Percentiles rank a stretch among this genome's conserved stretches.
Evolutionary conservation across 2,888 invertebrate genomes (phyloP).

Genomic region (Nymphalis urticae): DNA sequence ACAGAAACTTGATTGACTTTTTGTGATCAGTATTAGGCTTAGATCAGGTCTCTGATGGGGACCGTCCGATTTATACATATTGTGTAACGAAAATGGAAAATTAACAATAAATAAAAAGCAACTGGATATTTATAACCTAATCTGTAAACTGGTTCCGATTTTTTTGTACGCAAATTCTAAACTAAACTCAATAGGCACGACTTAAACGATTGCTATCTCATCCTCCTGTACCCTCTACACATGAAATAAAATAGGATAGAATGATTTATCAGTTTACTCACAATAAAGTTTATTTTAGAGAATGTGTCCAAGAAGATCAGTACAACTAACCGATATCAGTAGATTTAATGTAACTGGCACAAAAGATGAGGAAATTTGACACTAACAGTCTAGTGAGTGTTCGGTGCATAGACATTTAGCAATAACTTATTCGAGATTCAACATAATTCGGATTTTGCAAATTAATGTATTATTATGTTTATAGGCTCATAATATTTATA

Average conservation of each 20-base stretch:
- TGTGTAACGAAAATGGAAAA: slow-evolving; percentile 13
- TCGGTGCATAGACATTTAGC: slow-evolving; percentile 20
- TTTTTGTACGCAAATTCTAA: too few relatives aligned
- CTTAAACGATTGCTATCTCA: too few relatives aligned
- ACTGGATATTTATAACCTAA: not conserved
- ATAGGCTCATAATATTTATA: slow-evolving; percentile 16
- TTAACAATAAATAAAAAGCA: not conserved
- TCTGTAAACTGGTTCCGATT: not conserved
- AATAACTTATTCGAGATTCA: slow-evolving; percentile 26
- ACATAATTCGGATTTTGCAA: slow-evolving; percentile 17
- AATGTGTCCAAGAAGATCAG: too few relatives aligned
- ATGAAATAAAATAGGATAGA: too few relatives aligned
- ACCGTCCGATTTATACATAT: slow-evolving; percentile 2
- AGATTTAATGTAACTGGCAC: slow-evolving; percentile 1
- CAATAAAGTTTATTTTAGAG: too few relatives aligned
- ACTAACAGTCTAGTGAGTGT: not conserved
- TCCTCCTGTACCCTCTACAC: too few relatives aligned
- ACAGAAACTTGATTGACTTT: slow-evolving; percentile 28
- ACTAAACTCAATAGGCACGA: too few relatives aligned
- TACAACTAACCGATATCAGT: not conserved
- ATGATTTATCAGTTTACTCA: too few relatives aligned
- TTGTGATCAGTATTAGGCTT: slow-evolving; percentile 40
- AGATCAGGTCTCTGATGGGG: slow-evolving; percentile 14
- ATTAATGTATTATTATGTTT: slow-evolving; percentile 16
- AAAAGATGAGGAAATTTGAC: slow-evolving; percentile 1